Conservation (phyloP, 1,140 invertebrate genomes). For the Araneus ventricosus region DNA sequence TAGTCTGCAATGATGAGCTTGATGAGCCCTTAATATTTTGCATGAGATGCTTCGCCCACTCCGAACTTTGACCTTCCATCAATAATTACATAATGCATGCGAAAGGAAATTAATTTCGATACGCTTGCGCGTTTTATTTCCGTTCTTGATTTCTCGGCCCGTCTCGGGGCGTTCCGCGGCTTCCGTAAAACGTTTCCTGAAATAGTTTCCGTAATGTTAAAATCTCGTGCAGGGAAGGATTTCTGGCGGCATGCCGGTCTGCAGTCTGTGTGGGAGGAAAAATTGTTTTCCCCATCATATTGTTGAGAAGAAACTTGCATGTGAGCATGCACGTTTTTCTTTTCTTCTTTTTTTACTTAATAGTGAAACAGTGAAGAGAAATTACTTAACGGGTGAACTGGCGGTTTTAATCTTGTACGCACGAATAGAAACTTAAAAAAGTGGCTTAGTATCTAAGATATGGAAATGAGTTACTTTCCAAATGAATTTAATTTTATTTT, state of each 20-base stretch:
- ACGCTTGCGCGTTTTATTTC: slow-evolving; percentile 32
- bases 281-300: neutral
- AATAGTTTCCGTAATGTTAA: slow-evolving; percentile 38
- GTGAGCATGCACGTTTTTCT: neutral
- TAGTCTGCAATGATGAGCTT: neutral
- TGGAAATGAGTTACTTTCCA: too few relatives aligned
- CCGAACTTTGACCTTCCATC: slow-evolving; percentile 33
- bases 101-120: slow-evolving; percentile 46
- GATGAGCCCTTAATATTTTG: neutral
- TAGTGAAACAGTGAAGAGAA: too few relatives aligned
- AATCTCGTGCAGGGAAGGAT: slow-evolving; percentile 26
- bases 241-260: neutral
- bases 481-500: too few relatives aligned
- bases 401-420: too few relatives aligned
- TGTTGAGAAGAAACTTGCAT: neutral
- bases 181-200: slow-evolving; percentile 36
- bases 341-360: too few relatives aligned
- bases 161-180: neutral
- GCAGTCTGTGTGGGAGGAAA: neutral
- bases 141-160: neutral
- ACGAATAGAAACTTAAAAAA: too few relatives aligned
- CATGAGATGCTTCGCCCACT: neutral
- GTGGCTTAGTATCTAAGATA: too few relatives aligned
- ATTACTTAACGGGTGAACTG: too few relatives aligned
- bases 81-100: neutral